Base-by-base conservation (phyloP, 2,888 invertebrate genomes). In the Melieria omissa region DNA sequence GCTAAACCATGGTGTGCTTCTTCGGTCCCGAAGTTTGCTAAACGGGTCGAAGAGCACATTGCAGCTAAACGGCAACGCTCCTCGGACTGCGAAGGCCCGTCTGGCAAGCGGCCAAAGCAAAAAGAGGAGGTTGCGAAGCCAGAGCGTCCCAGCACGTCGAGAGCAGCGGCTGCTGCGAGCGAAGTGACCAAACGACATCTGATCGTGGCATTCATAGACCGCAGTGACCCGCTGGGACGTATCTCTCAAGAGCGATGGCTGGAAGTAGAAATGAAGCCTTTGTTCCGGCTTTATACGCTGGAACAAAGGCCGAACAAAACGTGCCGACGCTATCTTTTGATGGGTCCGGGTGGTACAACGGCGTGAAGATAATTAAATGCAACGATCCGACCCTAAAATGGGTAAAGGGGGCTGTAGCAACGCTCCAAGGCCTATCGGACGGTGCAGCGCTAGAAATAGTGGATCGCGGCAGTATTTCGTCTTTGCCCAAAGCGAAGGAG, bases 401-500 rank as follows among this genome's bases (percentile, higher is more conserved):
- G n/a, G 47, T 55, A 57, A 57, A 14, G 4, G 16, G 16, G 4
- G 57, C 14, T 14, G 57, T 57, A 14, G 16, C 12, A 57, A 57
- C 57, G 12, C 4, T 61, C 7, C 41, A 14, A 42, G 52, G 42
- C 10, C 42, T 52, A 9, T 14, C 44, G 14, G 46, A 45, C n/a
- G 42, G 44, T 3, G 49, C 46, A 1, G 1, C 10, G 4, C 12
- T 52, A 3, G 52, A 52, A 49, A 41, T 60, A 42, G 60, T 67
- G 60, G 41, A 60, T 14, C 14, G 42, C 12, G 10, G 7, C 10
- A 55, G 29, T 42, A 60, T 67, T 14, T 44, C 54, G 12, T 12
- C 44, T 12, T 52, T 67, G n/a, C 42, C 67, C 3, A 49, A 67
- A 42, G 60, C 49, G 14, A 60, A 60, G 60, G 61, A 60, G 29